Base-by-base conservation (phyloP, 2,797 vertebrate species). In the Acanthurus leucopareius region DNA sequence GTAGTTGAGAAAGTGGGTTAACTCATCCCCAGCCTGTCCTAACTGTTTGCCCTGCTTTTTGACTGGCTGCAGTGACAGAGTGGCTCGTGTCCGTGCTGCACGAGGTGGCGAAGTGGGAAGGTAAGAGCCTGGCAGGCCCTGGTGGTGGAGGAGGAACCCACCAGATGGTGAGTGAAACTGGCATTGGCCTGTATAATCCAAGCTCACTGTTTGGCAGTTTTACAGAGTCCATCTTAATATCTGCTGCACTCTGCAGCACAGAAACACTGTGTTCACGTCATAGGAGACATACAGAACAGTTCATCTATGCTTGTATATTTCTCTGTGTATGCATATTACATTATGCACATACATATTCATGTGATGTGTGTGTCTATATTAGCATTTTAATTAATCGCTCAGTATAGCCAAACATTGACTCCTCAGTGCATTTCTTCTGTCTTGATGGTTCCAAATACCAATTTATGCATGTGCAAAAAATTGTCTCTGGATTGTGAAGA, bases 1-100 rank as follows among this genome's bases (percentile, higher is more conserved):
- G 57, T 73, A 38, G 44, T 71, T 83, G 5, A 72, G 32, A 82
- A 91, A 84, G 80, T 86, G 66, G 78, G 82, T 85, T 85, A 83
- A 73, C 69, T 40, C 77, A 62, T 80, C 70, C 69, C 69, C 54
- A 60, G 69, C 58, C 58, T 62, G 63, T 60, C 32, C 20, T 2
- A 22, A 20, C 3, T 52, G 38, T 67, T 65, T 80, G 77, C 48
- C 69, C 83, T 77, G 82, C 20, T 82, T 83, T 69, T 38, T 70
- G 59, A 68, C 63, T 68, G 25, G 54, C 67, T 69, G 64, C 77
- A 22, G 56, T 60, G 63, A 77, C 59, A 57, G 64, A 53, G 73
- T n/a, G 71, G 58, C 69, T 63, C 72, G 56, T 54, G 56, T 38
- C 61, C 15, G 28, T 20, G 16, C 49, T 59, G 54, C 58, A 64